A percentile compares a stretch with the other conserved stretches of the same genome.
These are phyloP conservation scores for Pseudomyrmex concolor DNA, from an alignment of 1,140 invertebrate species.

Conservation along the genomic window DNA sequence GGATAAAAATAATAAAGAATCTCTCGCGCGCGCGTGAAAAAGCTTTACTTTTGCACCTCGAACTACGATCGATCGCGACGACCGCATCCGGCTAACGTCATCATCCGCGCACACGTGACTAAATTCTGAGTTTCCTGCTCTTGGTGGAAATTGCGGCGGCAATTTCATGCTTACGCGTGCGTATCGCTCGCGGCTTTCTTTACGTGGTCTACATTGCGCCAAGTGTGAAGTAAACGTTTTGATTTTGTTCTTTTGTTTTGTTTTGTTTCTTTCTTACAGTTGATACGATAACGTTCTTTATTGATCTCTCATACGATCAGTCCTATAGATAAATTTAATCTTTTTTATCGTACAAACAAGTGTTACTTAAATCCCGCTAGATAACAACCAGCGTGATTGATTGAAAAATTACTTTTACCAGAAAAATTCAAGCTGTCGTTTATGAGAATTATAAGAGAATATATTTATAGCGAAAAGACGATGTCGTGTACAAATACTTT, in stretches of 20 bases:
- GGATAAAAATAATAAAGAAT: constrained; percentile 48
- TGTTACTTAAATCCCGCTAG: not conserved
- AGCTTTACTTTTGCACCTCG: constrained; percentile 65
- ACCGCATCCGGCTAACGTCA: constrained; percentile 72
- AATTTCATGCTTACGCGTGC: constrained; percentile 48
- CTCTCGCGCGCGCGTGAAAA: not conserved
- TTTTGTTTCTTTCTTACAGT: no score
- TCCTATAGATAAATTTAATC: not conserved
- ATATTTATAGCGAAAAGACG: not conserved
- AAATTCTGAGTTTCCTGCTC: constrained; percentile 59
- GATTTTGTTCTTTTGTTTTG: not conserved
- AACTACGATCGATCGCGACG: constrained; percentile 67
- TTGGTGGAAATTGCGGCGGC: constrained; percentile 26
- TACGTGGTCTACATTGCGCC: constrained; percentile 38
- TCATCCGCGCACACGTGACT: constrained; percentile 59
- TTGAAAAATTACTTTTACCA: not conserved
- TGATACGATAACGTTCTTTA: not conserved
- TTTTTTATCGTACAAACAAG: not conserved
- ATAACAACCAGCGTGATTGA: not conserved
- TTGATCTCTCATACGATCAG: not conserved
- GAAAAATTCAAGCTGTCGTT: not conserved
- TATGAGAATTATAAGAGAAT: constrained; percentile 8
- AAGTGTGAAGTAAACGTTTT: constrained; percentile 18
- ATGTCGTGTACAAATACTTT: constrained; percentile 33
- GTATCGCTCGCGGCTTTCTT: not conserved